Conservation (phyloP, 2,797 vertebrate genomes). For the Geotrypetes seraphini region DNA sequence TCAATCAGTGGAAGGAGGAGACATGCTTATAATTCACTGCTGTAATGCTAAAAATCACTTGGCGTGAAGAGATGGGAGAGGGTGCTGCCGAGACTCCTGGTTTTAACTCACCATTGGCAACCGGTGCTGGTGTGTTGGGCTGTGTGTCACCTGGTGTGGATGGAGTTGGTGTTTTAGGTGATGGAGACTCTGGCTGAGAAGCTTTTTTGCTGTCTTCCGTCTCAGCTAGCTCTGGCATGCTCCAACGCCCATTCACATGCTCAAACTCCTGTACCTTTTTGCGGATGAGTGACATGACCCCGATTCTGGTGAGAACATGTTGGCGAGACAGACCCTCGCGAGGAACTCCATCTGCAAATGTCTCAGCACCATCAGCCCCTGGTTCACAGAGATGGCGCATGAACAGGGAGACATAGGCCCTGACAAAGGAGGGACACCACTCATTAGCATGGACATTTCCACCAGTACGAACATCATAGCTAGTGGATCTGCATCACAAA, state of each 20-base stretch:
- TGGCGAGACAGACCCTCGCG: slow-evolving; percentile 91
- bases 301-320: slow-evolving; percentile 92
- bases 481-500: too few species aligned
- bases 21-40: too few species aligned
- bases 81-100: too few species aligned
- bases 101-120: slow-evolving; percentile 56
- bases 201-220: slow-evolving; percentile 89
- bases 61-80: background rate
- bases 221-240: slow-evolving; percentile 91
- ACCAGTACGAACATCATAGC: too few species aligned
- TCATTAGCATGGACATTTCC: too few species aligned
- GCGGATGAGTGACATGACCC: slow-evolving; percentile 95
- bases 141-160: slow-evolving; percentile 87
- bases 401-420: slow-evolving; percentile 93
- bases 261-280: slow-evolving; percentile 98
- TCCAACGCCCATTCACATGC: slow-evolving; percentile 95
- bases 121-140: slow-evolving; percentile 78
- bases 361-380: slow-evolving; percentile 93
- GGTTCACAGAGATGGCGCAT: slow-evolving; percentile 97
- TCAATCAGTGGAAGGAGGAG: too few species aligned
- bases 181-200: slow-evolving; percentile 67
- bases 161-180: slow-evolving; percentile 83
- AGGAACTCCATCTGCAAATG: slow-evolving; percentile 92
- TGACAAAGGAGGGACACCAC: slow-evolving; percentile 26
- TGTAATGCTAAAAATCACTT: too few species aligned